Percentiles rank a stretch among this genome's conserved stretches.
Evolutionary conservation across 2,797 vertebrate species (phyloP).

Genomic region (Sebastiscus tertius): DNA sequence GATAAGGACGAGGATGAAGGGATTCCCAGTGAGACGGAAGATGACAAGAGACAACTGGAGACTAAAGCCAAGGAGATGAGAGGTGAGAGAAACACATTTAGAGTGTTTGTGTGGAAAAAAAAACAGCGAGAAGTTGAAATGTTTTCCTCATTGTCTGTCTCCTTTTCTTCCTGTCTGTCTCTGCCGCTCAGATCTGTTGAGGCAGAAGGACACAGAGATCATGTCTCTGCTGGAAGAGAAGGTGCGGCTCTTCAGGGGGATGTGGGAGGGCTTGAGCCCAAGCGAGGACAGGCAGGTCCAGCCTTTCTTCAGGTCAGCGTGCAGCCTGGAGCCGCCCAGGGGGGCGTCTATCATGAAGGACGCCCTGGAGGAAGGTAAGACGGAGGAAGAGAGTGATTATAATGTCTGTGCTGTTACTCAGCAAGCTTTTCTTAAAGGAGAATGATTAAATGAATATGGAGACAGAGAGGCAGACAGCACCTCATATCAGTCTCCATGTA

Average conservation of each 20-base stretch:
- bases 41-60: constrained; percentile 92
- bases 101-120: background rate
- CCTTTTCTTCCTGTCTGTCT: background rate
- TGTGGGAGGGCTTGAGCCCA: constrained; percentile 84
- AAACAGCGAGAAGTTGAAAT: background rate
- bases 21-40: constrained; percentile 95
- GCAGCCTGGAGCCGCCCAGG: constrained; percentile 86
- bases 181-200: constrained; percentile 87
- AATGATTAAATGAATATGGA: background rate
- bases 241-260: constrained; percentile 90
- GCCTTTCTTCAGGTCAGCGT: constrained; percentile 89
- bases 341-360: constrained; percentile 92
- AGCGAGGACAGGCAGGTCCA: constrained; percentile 69
- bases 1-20: constrained; percentile 97
- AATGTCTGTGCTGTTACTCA: background rate
- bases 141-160: background rate
- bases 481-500: background rate
- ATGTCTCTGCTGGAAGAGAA: constrained; percentile 92
- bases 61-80: constrained; percentile 92
- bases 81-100: constrained; percentile 79
- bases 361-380: constrained; percentile 92
- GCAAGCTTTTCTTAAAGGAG: background rate
- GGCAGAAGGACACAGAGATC: constrained; percentile 95
- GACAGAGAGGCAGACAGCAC: background rate
- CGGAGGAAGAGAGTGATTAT: background rate